Evolutionary conservation across 2,113 vertebrate genomes (phyloP).

Genomic region (Stegostoma tigrinum): DNA sequence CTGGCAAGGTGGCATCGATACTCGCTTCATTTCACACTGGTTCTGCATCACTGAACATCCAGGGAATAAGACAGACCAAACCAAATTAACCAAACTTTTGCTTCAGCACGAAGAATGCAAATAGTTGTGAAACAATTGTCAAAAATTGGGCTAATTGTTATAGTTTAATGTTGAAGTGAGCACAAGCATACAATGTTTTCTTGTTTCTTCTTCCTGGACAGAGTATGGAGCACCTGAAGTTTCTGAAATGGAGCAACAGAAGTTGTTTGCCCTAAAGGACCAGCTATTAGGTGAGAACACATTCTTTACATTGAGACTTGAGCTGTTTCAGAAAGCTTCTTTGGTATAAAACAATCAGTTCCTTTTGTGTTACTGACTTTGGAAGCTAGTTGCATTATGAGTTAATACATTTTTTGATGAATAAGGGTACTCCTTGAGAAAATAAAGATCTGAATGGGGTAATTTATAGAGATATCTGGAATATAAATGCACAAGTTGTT

Average conservation of each 20-base stretch:
- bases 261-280: constrained; percentile 71
- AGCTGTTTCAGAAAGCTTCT: background rate
- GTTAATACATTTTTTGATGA: background rate
- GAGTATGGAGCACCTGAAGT: constrained; percentile 84
- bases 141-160: background rate
- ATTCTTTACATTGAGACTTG: background rate
- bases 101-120: background rate
- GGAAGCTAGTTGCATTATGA: background rate
- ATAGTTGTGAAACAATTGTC: too few species aligned
- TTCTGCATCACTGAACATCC: background rate
- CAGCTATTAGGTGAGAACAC: constrained; percentile 78
- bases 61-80: background rate
- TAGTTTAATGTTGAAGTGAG: background rate
- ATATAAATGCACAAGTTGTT: background rate
- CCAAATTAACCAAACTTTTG: background rate
- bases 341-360: background rate
- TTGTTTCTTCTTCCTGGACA: constrained; percentile 46
- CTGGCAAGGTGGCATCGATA: background rate
- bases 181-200: constrained; percentile 5
- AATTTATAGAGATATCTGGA: background rate
- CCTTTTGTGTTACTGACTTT: background rate
- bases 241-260: constrained; percentile 64
- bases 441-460: background rate
- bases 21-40: background rate
- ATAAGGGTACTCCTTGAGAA: background rate